phyloP scores from a whole-genome alignment of 2,888 invertebrate genomes.

The Latheticus oryzae region DNA sequence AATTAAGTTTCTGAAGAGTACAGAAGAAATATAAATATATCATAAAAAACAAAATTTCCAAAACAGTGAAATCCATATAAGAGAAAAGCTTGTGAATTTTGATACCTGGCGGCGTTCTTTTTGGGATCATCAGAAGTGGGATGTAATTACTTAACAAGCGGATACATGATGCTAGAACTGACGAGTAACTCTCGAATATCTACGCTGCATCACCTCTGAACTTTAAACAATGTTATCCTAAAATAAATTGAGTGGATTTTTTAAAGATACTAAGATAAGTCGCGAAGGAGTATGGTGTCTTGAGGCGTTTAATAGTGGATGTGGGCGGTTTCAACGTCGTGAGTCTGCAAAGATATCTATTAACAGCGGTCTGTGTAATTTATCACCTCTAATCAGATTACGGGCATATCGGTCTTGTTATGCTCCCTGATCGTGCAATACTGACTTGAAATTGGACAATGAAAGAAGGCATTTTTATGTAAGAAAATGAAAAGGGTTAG shows the following conservation, averaged over 20 bases:
- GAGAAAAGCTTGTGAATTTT: too few species aligned
- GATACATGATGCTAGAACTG: constrained; percentile 14
- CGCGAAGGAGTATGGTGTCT: constrained; percentile 44
- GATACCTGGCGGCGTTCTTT: constrained; percentile 10
- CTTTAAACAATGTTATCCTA: constrained; percentile 46
- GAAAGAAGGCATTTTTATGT: constrained; percentile 45
- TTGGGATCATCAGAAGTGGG: constrained; percentile 7
- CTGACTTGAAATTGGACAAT: constrained; percentile 54
- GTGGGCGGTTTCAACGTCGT: constrained; percentile 56
- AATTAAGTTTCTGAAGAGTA: too few species aligned
- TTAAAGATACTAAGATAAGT: constrained; percentile 45
- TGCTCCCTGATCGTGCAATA: constrained; percentile 60
- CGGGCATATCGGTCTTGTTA: constrained; percentile 59
- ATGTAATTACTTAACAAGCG: constrained; percentile 31
- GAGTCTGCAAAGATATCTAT: constrained; percentile 63
- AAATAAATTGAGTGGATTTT: constrained; percentile 48
- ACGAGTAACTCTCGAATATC: constrained; percentile 29
- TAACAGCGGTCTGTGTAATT: constrained; percentile 61
- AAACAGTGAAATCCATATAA: too few species aligned
- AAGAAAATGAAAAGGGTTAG: too few species aligned
- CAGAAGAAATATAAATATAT: not conserved
- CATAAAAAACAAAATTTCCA: not conserved
- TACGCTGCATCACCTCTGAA: constrained; percentile 39
- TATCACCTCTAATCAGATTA: constrained; percentile 63
- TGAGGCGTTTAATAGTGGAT: constrained; percentile 48